Conservation (phyloP, 2,797 vertebrate genomes). For the Phataginus tetradactyla region DNA sequence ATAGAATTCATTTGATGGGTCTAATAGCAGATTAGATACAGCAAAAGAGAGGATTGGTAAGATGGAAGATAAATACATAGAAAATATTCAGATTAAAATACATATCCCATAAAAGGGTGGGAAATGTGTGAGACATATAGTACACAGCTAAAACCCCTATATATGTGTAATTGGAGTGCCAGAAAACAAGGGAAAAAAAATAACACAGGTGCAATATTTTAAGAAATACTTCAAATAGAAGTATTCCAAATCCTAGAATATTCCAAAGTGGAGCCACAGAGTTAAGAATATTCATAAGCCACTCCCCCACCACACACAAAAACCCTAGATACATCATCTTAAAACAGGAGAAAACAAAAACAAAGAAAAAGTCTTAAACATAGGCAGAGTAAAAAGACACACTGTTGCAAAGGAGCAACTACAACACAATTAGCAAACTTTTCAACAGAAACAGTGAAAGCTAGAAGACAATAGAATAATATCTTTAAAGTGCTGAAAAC, state of each 20-base stretch:
- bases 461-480: neutral
- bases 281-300: neutral
- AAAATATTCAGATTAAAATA: slow-evolving; percentile 2
- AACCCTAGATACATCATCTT: neutral
- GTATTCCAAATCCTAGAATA: neutral
- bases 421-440: neutral
- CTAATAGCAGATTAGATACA: neutral
- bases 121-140: neutral
- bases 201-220: neutral
- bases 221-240: neutral
- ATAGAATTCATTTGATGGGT: neutral
- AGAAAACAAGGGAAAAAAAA: neutral
- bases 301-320: neutral
- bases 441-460: neutral
- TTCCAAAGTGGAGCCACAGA: neutral
- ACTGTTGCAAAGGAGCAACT: neutral
- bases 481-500: neutral
- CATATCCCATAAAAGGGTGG: neutral
- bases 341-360: neutral
- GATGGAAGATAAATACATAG: neutral
- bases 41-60: neutral
- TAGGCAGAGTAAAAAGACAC: neutral
- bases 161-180: neutral
- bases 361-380: neutral
- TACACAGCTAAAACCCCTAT: neutral